phyloP scores from a whole-genome alignment of 1,140 invertebrate species.

The Pantala flavescens region DNA sequence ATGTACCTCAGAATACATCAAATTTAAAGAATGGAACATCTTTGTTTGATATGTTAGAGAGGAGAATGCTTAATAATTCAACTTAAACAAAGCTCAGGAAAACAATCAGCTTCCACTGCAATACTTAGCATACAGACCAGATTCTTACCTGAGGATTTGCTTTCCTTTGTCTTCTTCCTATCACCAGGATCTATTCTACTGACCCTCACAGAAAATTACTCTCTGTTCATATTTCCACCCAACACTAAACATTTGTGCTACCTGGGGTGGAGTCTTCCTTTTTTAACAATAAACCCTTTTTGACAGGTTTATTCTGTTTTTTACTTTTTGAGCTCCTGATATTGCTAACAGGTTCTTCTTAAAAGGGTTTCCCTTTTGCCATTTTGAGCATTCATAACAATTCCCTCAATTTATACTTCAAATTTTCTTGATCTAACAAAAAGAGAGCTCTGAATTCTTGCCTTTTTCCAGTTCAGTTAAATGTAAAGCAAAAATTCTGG shows the following conservation, averaged over 20 bases:
- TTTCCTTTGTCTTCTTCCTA: background rate
- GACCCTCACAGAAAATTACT: background rate
- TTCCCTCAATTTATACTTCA: background rate
- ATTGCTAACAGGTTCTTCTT: slow-evolving; percentile 2
- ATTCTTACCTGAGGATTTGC: background rate
- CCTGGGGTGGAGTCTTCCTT: background rate
- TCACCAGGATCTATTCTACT: background rate
- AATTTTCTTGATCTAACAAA: background rate
- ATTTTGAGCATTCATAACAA: background rate
- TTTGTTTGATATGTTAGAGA: background rate
- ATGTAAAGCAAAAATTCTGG: background rate
- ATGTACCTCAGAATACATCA: background rate
- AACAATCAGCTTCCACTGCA: background rate
- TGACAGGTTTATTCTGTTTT: background rate
- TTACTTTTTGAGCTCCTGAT: background rate
- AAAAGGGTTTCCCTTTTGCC: background rate
- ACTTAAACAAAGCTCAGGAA: background rate
- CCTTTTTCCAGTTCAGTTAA: background rate
- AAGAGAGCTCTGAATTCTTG: background rate
- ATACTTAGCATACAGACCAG: background rate
- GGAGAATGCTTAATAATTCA: background rate
- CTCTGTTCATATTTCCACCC: background rate
- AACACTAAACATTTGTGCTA: background rate
- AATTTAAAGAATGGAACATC: background rate
- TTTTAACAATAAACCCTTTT: background rate